Conservation (phyloP, 2,888 invertebrate genomes). For the Epirrhoe tristata region DNA sequence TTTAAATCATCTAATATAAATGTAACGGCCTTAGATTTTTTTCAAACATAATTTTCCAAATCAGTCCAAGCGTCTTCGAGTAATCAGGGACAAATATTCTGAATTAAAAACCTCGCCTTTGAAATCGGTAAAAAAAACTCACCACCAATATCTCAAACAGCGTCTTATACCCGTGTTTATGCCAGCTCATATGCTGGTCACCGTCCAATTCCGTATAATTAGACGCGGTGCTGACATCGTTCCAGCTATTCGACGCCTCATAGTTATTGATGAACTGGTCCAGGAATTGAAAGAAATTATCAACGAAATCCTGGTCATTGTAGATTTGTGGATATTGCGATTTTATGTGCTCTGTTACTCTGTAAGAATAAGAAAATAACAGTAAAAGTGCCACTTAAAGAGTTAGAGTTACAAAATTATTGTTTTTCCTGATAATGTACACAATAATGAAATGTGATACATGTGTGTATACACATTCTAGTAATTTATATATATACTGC, state of each 20-base stretch:
- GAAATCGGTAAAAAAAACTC: constrained; percentile 22
- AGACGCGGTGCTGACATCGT: constrained; percentile 58
- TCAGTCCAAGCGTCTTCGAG: too few species aligned
- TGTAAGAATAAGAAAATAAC: neutral
- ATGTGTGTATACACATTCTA: too few species aligned
- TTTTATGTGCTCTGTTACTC: constrained; percentile 48
- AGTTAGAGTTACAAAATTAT: too few species aligned
- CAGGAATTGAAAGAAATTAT: constrained; percentile 53
- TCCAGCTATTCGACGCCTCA: constrained; percentile 63
- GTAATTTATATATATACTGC: too few species aligned
- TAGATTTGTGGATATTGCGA: constrained; percentile 49
- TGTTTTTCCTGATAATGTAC: neutral
- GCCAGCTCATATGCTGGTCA: constrained; percentile 63
- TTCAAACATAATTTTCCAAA: too few species aligned
- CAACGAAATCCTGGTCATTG: constrained; percentile 55
- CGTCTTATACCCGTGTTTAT: constrained; percentile 59
- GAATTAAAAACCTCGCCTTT: too few species aligned
- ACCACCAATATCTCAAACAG: constrained; percentile 62
- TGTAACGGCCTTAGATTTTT: too few species aligned
- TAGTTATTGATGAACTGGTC: constrained; percentile 58
- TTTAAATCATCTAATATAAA: too few species aligned
- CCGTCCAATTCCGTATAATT: constrained; percentile 57
- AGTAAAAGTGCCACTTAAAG: neutral
- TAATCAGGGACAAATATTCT: too few species aligned
- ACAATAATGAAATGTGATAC: too few species aligned